A percentile compares a stretch with the other conserved stretches of the same genome.
Evolutionary conservation across 2,888 invertebrate species (phyloP).

Genomic region (Polyommatus iphigenia): DNA sequence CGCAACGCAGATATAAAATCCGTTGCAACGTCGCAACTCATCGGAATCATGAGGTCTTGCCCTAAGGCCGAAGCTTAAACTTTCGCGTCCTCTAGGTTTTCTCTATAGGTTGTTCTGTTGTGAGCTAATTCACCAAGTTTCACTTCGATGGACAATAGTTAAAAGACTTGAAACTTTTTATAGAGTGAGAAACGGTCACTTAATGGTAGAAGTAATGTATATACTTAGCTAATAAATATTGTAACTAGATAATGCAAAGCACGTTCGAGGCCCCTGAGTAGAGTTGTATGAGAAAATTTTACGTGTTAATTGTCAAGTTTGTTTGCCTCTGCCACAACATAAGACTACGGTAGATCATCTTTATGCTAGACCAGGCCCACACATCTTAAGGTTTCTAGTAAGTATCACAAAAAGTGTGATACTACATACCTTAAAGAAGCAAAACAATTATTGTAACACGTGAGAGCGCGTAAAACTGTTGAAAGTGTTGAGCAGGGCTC

Average conservation of each 20-base stretch:
- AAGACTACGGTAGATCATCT: not conserved
- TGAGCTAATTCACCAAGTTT: constrained; percentile 7
- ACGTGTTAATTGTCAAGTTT: constrained; percentile 44
- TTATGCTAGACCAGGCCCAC: not conserved
- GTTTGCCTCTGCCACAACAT: not conserved
- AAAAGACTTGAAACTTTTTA: constrained; percentile 36
- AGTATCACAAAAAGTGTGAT: too few relatives aligned
- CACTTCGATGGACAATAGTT: constrained; percentile 32
- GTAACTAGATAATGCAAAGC: constrained; percentile 54
- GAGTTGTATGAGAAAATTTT: constrained; percentile 35
- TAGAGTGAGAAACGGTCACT: constrained; percentile 56
- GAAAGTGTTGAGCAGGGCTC: too few relatives aligned
- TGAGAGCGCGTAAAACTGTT: too few relatives aligned
- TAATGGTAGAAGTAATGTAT: constrained; percentile 64
- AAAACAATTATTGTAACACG: too few relatives aligned
- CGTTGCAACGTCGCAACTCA: not conserved
- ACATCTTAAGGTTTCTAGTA: too few relatives aligned
- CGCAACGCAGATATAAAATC: not conserved
- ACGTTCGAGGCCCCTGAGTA: constrained; percentile 54
- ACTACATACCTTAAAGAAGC: too few relatives aligned
- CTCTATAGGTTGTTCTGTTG: not conserved
- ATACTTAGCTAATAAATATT: constrained; percentile 51
- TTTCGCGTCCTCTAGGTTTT: not conserved
- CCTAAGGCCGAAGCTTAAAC: not conserved
- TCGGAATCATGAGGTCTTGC: not conserved